A percentile compares a stretch with the other conserved stretches of the same genome.
Conservation (phyloP, 2,888 invertebrate genomes). For the Therioaphis trifolii region DNA sequence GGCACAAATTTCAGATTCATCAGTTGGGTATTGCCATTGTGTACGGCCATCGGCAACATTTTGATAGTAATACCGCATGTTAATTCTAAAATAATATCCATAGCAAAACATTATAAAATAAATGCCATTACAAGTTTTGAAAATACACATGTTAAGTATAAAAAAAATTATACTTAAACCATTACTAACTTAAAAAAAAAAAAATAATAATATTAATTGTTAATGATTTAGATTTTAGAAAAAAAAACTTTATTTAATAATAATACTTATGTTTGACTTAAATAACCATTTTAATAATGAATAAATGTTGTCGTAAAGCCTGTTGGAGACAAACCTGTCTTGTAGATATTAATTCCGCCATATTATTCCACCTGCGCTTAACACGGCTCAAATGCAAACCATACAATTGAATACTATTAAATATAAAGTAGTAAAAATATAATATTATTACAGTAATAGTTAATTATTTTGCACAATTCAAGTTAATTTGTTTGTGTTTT, state of each 20-base stretch:
- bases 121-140: conserved; percentile 15
- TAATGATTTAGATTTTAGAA: conserved; percentile 5
- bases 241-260: conserved; percentile 57
- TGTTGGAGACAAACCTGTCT: conserved; percentile 61
- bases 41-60: conserved; percentile 50
- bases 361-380: conserved; percentile 61
- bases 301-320: conserved; percentile 55
- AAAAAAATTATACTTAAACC: conserved; percentile 33
- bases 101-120: conserved; percentile 40
- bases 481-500: conserved; percentile 28
- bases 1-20: conserved; percentile 37
- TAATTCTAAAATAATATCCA: conserved; percentile 60
- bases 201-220: conserved; percentile 9
- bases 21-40: conserved; percentile 55
- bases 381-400: conserved; percentile 61
- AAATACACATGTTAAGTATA: conserved; percentile 26
- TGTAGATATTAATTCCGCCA: conserved; percentile 57
- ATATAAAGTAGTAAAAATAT: conserved; percentile 62
- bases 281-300: conserved; percentile 58
- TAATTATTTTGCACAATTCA: conserved; percentile 53
- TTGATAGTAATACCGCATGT: conserved; percentile 60
- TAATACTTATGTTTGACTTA: conserved; percentile 60
- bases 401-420: conserved; percentile 62
- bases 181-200: conserved; percentile 29
- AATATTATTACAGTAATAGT: conserved; percentile 53